Base-by-base conservation (phyloP, 53 echinoderm and acorn worm genomes). In the Patiria pectinifera region DNA sequence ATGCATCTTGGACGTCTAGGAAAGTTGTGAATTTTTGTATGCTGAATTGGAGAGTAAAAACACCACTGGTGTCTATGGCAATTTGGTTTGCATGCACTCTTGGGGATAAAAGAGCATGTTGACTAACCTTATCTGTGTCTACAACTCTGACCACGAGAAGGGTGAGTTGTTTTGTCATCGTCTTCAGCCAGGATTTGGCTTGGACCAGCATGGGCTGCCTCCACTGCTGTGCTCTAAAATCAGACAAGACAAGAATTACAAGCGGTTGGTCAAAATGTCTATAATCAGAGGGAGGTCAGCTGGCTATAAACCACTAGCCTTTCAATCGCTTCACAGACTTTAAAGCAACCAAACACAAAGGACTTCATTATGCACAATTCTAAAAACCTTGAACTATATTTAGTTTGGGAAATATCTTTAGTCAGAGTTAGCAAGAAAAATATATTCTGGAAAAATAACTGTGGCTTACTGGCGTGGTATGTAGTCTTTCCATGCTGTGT, bases 401-500 rank as follows among this genome's bases (percentile, higher is more conserved):
- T 2, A 81, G 10, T 3, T 46, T 46, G 5, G 8, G 53, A 6
- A 53, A 53, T 53, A 53, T 53, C 53, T 53, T 53, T 8, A 53
- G 6, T 6, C 53, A 53, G 53, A 6, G 66, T 66, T 15, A 66
- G 19, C 15, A 15, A 0, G 66, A 15, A 15, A 66, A 66, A 4
- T 66, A 11, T 53, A 53, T 35, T 35, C 53, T 5, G 66, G 66
- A 16, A 6, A 14, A 24, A 59, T 21, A 23, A 3, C 7, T 18
- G 24, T 6, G 6, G 92, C 95, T 97, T 87, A 97, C 97, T 62
- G 75, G 69, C 92, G 78, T 59, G 95, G 93, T 25, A 97, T 95
- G 87, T 91, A 95, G 11, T 91, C 76, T 53, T 80, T 91, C 97
- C 97, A 97, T 48, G 87, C 90, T 16, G 92, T 86, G 46, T 96